phyloP scores from a whole-genome alignment of 2,888 invertebrate species.

The Aporophyla lueneburgensis region DNA sequence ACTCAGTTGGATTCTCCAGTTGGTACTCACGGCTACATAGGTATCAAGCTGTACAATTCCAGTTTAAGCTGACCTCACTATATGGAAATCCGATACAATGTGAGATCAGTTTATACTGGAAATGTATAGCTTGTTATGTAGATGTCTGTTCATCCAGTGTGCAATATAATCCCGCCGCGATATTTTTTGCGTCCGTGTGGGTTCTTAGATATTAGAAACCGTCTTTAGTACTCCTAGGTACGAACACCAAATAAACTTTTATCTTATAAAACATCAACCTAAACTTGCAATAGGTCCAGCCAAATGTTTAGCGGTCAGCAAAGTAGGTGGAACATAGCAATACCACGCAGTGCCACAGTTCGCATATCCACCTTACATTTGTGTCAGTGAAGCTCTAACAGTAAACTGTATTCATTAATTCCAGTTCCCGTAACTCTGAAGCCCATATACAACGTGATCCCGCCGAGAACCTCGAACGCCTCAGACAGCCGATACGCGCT shows the following conservation, averaged over 20 bases:
- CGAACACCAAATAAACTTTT: neutral
- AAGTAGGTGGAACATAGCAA: constrained; percentile 10
- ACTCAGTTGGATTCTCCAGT: too few species aligned
- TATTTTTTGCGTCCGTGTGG: too few species aligned
- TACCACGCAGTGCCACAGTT: neutral
- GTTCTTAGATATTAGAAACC: neutral
- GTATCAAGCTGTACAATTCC: too few species aligned
- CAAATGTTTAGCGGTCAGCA: neutral
- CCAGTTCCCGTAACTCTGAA: constrained; percentile 90
- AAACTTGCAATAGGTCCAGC: neutral
- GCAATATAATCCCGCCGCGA: too few species aligned
- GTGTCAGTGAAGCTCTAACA: constrained; percentile 39
- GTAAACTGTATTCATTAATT: constrained; percentile 60
- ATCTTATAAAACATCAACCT: neutral
- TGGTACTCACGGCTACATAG: too few species aligned
- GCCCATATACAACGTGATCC: constrained; percentile 92
- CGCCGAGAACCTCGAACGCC: constrained; percentile 82
- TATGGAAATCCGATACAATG: too few species aligned
- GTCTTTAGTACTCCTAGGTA: neutral
- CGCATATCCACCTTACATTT: constrained; percentile 9
- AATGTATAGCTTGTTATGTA: too few species aligned
- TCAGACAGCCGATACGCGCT: constrained; percentile 79
- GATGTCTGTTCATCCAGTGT: too few species aligned
- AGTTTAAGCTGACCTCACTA: too few species aligned
- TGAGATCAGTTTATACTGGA: too few species aligned